Evolutionary conservation across 2,888 invertebrate genomes (phyloP).

Genomic region (Sisyra nigra): DNA sequence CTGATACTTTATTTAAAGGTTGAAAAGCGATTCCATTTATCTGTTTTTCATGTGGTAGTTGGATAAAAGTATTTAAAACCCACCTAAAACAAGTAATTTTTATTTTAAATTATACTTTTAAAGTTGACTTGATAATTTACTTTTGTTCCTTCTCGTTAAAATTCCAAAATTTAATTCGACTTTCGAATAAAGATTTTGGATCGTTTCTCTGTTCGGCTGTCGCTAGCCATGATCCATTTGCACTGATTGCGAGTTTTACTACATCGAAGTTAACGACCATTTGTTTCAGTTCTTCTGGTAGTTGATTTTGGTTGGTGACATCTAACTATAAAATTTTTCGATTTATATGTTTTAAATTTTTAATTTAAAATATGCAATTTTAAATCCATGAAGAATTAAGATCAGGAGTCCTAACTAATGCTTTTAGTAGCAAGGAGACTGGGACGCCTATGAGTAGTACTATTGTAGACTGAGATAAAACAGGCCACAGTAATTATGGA

Average conservation of each 20-base stretch:
- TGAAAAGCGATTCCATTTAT: slow-evolving; percentile 43
- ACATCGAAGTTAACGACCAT: slow-evolving; percentile 48
- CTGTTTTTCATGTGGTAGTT: slow-evolving; percentile 48
- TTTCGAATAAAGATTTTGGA: slow-evolving; percentile 37
- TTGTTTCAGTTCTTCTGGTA: slow-evolving; percentile 41
- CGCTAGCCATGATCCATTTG: slow-evolving; percentile 54
- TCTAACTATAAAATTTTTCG: slow-evolving; percentile 36
- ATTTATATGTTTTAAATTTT: background rate
- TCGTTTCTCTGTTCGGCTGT: slow-evolving; percentile 50
- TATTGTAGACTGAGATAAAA: too few species aligned
- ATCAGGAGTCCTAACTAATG: too few species aligned
- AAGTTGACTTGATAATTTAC: slow-evolving; percentile 24
- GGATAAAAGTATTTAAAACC: slow-evolving; percentile 51
- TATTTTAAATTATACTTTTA: too few species aligned
- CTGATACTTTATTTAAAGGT: slow-evolving; percentile 24
- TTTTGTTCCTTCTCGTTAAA: slow-evolving; percentile 39
- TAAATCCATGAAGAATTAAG: too few species aligned
- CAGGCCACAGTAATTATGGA: too few species aligned
- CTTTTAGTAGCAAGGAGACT: too few species aligned
- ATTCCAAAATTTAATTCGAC: slow-evolving; percentile 61
- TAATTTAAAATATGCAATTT: too few species aligned
- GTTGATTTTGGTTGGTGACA: slow-evolving; percentile 51
- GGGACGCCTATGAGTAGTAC: too few species aligned
- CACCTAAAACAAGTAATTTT: slow-evolving; percentile 30
- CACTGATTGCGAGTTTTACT: slow-evolving; percentile 45